Percentiles rank a stretch among this genome's conserved stretches.
phyloP scores from a whole-genome alignment of 2,113 vertebrate genomes.

The Malurus cyaneus region DNA sequence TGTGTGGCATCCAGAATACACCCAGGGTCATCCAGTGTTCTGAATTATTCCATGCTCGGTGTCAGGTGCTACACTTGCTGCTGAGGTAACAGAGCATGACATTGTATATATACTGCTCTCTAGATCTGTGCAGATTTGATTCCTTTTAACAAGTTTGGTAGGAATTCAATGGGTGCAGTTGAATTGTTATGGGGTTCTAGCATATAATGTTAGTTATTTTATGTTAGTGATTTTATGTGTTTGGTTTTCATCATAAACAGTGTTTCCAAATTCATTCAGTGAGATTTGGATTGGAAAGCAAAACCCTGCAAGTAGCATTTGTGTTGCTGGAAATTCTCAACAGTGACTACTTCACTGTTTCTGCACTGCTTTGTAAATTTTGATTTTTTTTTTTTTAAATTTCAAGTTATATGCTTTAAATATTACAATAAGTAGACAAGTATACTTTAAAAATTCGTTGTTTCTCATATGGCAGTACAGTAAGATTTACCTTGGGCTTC shows the following conservation, averaged over 20 bases:
- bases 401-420: not conserved
- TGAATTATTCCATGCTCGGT: not conserved
- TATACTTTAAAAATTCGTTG: not conserved
- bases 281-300: not conserved
- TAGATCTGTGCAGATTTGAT: not conserved
- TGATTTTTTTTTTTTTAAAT: not conserved
- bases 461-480: not conserved
- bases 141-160: not conserved
- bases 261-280: not conserved
- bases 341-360: not conserved
- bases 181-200: not conserved
- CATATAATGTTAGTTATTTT: no score
- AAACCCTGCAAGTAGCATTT: not conserved
- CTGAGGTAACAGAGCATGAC: not conserved
- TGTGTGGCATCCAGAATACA: rapidly evolving
- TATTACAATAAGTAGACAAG: not conserved
- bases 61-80: not conserved
- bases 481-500: not conserved
- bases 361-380: not conserved
- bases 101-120: not conserved
- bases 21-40: rapidly evolving
- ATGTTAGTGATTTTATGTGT: not conserved
- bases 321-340: not conserved
- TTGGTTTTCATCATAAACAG: not conserved
- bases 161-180: not conserved